Conservation (phyloP, 2,797 vertebrate genomes). For the Acrossocheilus fasciatus region DNA sequence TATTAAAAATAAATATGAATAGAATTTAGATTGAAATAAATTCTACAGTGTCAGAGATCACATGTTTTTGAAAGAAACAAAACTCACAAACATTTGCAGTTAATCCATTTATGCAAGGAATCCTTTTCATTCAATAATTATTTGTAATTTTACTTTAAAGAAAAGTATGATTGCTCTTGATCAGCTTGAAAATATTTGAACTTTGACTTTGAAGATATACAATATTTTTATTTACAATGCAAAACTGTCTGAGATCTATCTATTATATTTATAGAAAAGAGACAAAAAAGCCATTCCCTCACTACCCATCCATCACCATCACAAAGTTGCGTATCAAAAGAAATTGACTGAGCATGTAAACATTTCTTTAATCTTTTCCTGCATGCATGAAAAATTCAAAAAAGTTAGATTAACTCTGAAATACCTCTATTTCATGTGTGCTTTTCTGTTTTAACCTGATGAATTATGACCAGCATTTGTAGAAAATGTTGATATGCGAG, state of each 20-base stretch:
- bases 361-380: slow-evolving; percentile 76
- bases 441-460: slow-evolving; percentile 53
- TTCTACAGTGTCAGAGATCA: background rate
- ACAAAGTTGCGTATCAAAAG: background rate
- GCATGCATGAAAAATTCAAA: slow-evolving; percentile 74
- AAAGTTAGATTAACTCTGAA: slow-evolving; percentile 79
- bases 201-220: background rate
- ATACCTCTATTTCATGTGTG: slow-evolving; percentile 76
- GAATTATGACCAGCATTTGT: slow-evolving; percentile 47
- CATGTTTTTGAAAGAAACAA: background rate
- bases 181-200: background rate
- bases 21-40: background rate
- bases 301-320: background rate
- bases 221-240: background rate
- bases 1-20: background rate
- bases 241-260: background rate
- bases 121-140: background rate
- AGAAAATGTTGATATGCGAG: slow-evolving; percentile 16
- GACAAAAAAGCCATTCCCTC: background rate
- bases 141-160: background rate
- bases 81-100: background rate
- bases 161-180: background rate
- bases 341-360: slow-evolving; percentile 74
- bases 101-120: background rate
- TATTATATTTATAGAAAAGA: slow-evolving; percentile 2